Evolutionary conservation across 2,888 invertebrate genomes (phyloP).

Genomic region (Drosophila phalerata): DNA sequence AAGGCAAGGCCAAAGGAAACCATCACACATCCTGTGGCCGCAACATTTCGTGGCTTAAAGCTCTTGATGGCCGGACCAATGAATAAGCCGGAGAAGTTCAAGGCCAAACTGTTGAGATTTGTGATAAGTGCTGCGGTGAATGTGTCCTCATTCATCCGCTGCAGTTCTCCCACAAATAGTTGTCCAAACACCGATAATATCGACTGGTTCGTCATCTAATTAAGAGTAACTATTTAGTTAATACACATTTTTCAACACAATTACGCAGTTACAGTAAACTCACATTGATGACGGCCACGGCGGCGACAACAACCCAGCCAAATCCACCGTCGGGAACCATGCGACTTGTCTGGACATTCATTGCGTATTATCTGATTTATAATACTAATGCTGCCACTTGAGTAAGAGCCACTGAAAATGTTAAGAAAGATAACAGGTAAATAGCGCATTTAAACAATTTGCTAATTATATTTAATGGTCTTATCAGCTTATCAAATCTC

Average conservation of each 20-base stretch:
- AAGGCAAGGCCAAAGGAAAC: constrained; percentile 87
- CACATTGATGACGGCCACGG: constrained; percentile 89
- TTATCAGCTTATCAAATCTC: constrained; percentile 50
- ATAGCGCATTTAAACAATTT: constrained; percentile 27
- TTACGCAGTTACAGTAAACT: constrained; percentile 84
- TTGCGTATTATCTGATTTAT: constrained; percentile 31
- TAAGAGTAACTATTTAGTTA: neutral
- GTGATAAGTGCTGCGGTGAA: constrained; percentile 89
- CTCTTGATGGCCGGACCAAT: constrained; percentile 89
- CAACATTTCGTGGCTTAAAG: constrained; percentile 87
- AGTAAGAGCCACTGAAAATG: constrained; percentile 26
- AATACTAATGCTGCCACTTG: constrained; percentile 13
- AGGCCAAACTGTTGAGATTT: constrained; percentile 87
- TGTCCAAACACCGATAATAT: constrained; percentile 90
- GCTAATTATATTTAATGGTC: constrained; percentile 35
- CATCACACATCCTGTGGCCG: constrained; percentile 86
- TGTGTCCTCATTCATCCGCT: constrained; percentile 88
- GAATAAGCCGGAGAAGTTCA: constrained; percentile 87
- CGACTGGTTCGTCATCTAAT: constrained; percentile 90
- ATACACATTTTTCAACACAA: neutral
- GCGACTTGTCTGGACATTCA: constrained; percentile 64
- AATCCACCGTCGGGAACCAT: constrained; percentile 89
- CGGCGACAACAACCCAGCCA: constrained; percentile 91
- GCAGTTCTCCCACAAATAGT: constrained; percentile 89
- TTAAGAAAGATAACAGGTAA: constrained; percentile 25